Evolutionary conservation across 2,888 invertebrate genomes (phyloP).

Genomic region (Aromia moschata): DNA sequence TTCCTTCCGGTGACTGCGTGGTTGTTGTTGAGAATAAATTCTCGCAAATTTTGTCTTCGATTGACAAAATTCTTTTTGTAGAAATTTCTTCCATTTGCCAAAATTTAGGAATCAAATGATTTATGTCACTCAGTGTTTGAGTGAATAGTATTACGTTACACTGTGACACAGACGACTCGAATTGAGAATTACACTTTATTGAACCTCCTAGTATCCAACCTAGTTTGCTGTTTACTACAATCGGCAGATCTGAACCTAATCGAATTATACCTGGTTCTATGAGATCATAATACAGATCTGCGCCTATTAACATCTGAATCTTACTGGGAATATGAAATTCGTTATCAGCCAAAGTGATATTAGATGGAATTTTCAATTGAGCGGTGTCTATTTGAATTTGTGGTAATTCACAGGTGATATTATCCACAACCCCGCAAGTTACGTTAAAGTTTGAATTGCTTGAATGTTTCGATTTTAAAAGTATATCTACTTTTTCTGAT

Average conservation of each 20-base stretch:
- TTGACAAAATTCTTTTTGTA: neutral
- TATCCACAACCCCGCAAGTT: constrained; percentile 11
- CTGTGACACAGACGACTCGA: too few species aligned
- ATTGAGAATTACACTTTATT: neutral
- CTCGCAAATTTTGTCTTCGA: constrained; percentile 4
- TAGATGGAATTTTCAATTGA: neutral
- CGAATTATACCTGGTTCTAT: constrained; percentile 14
- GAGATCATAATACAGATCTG: constrained; percentile 18
- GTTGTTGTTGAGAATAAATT: neutral
- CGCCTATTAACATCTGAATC: constrained; percentile 9
- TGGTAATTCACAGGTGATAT: constrained; percentile 15
- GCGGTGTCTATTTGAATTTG: constrained; percentile 1
- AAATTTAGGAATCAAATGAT: constrained; percentile 15
- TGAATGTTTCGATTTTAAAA: too few species aligned
- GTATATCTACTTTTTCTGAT: constrained; percentile 1
- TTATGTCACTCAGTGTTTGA: constrained; percentile 1
- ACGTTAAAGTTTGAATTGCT: neutral
- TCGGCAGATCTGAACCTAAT: neutral
- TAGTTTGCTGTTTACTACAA: constrained; percentile 17
- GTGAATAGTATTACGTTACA: constrained; percentile 4
- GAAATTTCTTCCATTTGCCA: constrained; percentile 17
- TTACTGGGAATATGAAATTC: too few species aligned
- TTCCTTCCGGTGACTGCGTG: neutral
- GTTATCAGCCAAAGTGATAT: constrained; percentile 5
- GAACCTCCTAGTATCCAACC: constrained; percentile 17